phyloP scores from a whole-genome alignment of 2,113 vertebrate species.

The Thermophis baileyi region DNA sequence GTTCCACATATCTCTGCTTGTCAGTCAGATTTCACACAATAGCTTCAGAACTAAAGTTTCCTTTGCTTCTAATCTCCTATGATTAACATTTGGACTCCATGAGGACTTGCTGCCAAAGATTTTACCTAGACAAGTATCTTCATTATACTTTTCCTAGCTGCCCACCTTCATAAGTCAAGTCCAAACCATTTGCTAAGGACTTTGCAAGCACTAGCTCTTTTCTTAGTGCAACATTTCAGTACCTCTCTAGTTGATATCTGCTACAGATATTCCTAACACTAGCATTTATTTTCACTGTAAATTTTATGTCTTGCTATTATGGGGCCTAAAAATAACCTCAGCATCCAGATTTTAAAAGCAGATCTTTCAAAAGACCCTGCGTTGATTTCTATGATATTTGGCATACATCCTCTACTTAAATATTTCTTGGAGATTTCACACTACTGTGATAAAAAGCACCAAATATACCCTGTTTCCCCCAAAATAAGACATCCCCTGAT shows the following conservation, averaged over 20 bases:
- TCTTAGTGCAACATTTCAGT: background rate
- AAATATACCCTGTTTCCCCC: no score
- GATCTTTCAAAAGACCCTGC: background rate
- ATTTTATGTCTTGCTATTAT: background rate
- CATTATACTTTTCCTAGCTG: background rate
- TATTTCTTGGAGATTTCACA: background rate
- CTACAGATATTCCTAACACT: background rate
- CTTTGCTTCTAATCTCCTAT: background rate
- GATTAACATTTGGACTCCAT: background rate
- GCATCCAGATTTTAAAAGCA: background rate
- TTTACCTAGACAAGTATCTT: background rate
- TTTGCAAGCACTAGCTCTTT: background rate
- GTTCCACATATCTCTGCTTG: background rate
- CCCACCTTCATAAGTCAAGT: background rate
- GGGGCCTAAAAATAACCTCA: background rate
- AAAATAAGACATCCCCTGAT: no score
- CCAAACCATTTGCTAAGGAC: background rate
- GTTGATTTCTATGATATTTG: background rate
- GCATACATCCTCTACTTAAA: background rate
- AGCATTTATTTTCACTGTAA: background rate
- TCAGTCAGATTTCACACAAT: background rate
- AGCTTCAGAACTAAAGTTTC: background rate
- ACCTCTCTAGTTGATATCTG: background rate
- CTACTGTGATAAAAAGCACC: background rate
- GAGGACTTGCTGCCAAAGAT: background rate